Evolutionary conservation across 2,888 invertebrate genomes (phyloP).

Genomic region (Acleris sparsana): DNA sequence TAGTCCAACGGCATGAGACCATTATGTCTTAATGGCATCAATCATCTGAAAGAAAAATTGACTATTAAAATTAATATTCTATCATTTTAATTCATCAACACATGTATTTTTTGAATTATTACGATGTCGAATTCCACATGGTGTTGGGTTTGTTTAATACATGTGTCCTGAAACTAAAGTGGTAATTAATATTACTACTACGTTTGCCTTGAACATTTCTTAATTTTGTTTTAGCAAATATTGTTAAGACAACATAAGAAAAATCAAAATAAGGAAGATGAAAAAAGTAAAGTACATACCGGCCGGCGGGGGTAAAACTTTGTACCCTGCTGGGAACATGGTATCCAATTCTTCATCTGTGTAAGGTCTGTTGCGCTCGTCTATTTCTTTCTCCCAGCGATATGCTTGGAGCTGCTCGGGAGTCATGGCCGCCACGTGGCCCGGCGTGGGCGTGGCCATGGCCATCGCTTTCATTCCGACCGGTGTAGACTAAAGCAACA

Average conservation of each 20-base stretch:
- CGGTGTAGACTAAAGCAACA: constrained; percentile 85
- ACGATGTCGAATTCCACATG: constrained; percentile 55
- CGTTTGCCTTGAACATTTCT: constrained; percentile 52
- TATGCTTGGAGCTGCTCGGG: constrained; percentile 99
- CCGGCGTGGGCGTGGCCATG: constrained; percentile 98
- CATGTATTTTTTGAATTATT: constrained; percentile 60
- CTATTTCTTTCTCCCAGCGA: constrained; percentile 99
- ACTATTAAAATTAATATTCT: constrained; percentile 65
- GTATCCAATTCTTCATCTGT: constrained; percentile 98
- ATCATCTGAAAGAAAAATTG: constrained; percentile 81
- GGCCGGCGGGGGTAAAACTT: constrained; percentile 97
- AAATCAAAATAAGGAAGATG: constrained; percentile 19
- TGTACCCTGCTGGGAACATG: constrained; percentile 99
- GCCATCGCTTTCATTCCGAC: constrained; percentile 98
- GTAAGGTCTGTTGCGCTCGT: constrained; percentile 97
- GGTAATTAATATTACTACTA: constrained; percentile 71
- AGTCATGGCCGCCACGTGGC: constrained; percentile 98
- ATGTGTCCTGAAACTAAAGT: constrained; percentile 81
- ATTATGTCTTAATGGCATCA: constrained; percentile 75
- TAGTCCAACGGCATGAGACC: constrained; percentile 72
- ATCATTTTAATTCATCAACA: constrained; percentile 60
- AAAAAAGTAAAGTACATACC: constrained; percentile 75
- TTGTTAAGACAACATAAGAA: constrained; percentile 34
- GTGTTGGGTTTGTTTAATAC: constrained; percentile 67
- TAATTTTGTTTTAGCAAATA: constrained; percentile 28